Conservation (phyloP, 2,888 invertebrate species). For the Lapara coniferarum region DNA sequence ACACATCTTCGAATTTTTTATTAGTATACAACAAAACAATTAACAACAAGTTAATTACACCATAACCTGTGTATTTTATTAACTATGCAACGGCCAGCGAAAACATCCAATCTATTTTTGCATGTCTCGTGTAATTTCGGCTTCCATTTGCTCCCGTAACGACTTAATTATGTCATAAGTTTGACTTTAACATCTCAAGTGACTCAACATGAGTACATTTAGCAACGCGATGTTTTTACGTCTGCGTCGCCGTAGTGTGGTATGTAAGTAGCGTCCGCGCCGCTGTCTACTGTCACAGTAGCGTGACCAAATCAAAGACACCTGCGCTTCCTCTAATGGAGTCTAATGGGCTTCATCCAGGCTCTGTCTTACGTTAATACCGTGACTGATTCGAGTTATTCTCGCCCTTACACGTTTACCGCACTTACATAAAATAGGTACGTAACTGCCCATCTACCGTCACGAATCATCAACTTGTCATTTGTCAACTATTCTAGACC, state of each 20-base stretch:
- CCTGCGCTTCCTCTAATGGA: conserved; percentile 69
- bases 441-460: conserved; percentile 28
- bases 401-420: conserved; percentile 51
- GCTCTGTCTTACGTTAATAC: conserved; percentile 62
- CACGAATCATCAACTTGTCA: conserved; percentile 34
- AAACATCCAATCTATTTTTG: conserved; percentile 4
- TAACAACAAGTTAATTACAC: neutral
- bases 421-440: conserved; percentile 42
- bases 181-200: neutral
- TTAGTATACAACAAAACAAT: neutral
- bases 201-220: neutral
- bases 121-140: conserved; percentile 4
- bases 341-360: conserved; percentile 55
- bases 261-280: conserved; percentile 11
- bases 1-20: too few species aligned
- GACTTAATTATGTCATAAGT: conserved; percentile 19
- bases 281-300: conserved; percentile 57
- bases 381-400: conserved; percentile 54
- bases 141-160: conserved; percentile 10
- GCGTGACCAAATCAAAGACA: conserved; percentile 70
- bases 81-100: neutral
- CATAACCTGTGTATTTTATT: neutral
- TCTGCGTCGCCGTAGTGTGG: neutral
- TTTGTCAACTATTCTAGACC: conserved; percentile 34
- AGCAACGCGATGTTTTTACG: conserved; percentile 5